Conservation (phyloP, 2,113 vertebrate species). For the Ctenodactylus gundi region DNA sequence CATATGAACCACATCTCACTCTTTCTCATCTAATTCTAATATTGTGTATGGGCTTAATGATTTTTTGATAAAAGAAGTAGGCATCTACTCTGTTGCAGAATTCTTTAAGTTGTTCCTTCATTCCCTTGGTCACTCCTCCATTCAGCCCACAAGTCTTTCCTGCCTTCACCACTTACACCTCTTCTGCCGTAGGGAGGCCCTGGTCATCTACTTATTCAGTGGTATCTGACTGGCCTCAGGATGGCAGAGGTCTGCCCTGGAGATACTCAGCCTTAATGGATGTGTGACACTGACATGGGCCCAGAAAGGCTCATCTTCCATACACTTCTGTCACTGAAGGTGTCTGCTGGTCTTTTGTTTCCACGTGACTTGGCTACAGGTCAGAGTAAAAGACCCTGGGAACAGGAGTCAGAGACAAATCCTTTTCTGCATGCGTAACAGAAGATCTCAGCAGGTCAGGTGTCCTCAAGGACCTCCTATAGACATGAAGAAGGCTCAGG, state of each 20-base stretch:
- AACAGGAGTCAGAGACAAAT: neutral
- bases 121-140: neutral
- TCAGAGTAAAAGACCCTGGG: neutral
- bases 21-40: neutral
- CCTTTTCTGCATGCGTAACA: neutral
- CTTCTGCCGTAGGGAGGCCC: neutral
- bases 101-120: neutral
- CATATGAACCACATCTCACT: neutral
- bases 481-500: neutral
- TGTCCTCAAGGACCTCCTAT: neutral
- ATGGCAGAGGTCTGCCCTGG: neutral
- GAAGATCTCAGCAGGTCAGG: neutral
- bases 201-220: neutral
- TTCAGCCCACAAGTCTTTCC: neutral
- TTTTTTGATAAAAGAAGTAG: neutral
- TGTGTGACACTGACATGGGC: neutral
- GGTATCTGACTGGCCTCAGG: neutral
- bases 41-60: neutral
- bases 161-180: neutral
- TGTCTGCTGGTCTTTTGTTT: neutral
- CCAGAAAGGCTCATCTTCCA: neutral
- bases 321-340: neutral
- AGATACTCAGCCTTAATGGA: neutral
- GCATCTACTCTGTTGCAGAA: neutral
- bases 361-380: neutral